A percentile compares a stretch with the other conserved stretches of the same genome.
Evolutionary conservation across 2,113 vertebrate genomes (phyloP).

Genomic region (Anoplopoma fimbria): DNA sequence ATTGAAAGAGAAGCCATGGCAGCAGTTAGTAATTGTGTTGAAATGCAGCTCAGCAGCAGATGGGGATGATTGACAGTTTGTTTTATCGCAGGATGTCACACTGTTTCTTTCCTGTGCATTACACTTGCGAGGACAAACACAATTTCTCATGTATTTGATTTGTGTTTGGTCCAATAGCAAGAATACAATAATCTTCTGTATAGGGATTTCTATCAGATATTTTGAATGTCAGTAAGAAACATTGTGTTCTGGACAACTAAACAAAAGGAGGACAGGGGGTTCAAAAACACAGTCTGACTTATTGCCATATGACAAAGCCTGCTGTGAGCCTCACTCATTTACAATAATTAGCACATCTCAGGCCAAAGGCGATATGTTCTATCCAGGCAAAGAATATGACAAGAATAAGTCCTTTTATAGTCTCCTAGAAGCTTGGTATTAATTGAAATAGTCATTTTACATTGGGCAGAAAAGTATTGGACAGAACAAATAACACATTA

Average conservation of each 20-base stretch:
- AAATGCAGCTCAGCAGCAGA: too few relatives aligned
- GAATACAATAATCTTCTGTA: neutral
- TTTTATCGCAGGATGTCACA: neutral
- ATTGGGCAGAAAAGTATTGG: too few relatives aligned
- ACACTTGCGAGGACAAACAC: neutral
- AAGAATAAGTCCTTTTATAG: too few relatives aligned
- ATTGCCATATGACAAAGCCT: neutral
- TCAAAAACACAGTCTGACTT: neutral
- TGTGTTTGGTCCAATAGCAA: neutral
- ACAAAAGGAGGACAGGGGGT: neutral
- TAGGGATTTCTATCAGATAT: neutral
- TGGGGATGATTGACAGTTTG: too few relatives aligned
- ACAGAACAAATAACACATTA: neutral
- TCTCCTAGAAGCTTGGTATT: too few relatives aligned
- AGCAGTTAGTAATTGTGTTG: too few relatives aligned
- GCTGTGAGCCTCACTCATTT: neutral
- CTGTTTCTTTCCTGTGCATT: neutral
- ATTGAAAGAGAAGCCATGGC: too few relatives aligned
- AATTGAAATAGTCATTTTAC: too few relatives aligned
- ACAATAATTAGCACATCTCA: too few relatives aligned
- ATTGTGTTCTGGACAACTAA: too few relatives aligned
- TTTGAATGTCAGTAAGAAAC: neutral
- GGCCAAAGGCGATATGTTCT: too few relatives aligned
- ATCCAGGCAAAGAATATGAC: too few relatives aligned
- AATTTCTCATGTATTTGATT: neutral